Percentiles rank a stretch among this genome's conserved stretches.
phyloP scores from a whole-genome alignment of 2,113 vertebrate species.

The Dipodomys ordii region DNA sequence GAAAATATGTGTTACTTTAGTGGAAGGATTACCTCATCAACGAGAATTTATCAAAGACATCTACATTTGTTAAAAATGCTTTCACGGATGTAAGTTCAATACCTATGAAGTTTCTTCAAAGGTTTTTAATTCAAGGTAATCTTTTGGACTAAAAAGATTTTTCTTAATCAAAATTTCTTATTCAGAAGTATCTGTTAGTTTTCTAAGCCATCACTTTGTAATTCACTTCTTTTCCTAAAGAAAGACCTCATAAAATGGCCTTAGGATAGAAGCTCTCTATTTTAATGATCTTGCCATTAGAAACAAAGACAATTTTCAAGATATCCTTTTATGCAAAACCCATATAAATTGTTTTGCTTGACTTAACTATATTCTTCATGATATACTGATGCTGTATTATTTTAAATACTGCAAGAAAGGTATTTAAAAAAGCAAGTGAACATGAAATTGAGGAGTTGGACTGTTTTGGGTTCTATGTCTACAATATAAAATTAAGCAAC shows the following conservation, averaged over 20 bases:
- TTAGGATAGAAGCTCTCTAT: not conserved
- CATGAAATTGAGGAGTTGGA: not conserved
- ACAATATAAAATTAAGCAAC: not conserved
- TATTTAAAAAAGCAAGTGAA: not conserved
- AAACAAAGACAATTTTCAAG: not conserved
- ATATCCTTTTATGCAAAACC: not conserved
- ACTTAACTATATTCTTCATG: too few relatives aligned
- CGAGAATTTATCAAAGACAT: not conserved
- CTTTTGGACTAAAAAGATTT: not conserved
- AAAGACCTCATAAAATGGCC: slow-evolving; percentile 3
- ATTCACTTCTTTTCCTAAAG: not conserved
- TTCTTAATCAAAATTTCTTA: not conserved
- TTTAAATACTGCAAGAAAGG: not conserved
- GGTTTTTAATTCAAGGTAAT: not conserved
- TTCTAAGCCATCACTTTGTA: not conserved
- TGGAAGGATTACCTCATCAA: not conserved
- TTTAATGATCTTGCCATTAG: not conserved
- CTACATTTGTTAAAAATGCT: not conserved
- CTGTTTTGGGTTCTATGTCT: not conserved
- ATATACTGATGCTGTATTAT: not conserved
- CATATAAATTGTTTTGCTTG: not conserved
- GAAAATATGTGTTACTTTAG: not conserved
- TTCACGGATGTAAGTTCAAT: not conserved
- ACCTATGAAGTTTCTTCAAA: not conserved
- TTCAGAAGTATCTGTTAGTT: not conserved